Percentiles rank a stretch among this genome's conserved stretches.
These are phyloP conservation scores for Discoglossus pictus DNA, from an alignment of 2,797 vertebrate genomes.

Conservation along the genomic window DNA sequence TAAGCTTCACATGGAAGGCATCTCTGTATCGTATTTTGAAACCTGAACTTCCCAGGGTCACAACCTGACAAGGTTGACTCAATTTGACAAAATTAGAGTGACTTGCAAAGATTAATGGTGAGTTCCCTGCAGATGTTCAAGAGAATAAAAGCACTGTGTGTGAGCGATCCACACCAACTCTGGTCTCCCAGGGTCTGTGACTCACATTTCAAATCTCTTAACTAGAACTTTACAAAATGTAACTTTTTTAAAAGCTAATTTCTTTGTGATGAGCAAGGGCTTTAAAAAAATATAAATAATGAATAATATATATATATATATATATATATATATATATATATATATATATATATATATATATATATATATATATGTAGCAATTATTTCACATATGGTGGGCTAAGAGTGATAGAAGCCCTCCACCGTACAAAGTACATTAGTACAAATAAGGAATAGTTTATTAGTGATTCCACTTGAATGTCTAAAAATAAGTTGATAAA, in stretches of 20 bases:
- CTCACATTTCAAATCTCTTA: not conserved
- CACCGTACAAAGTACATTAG: no score
- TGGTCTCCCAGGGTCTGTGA: not conserved
- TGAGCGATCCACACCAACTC: not conserved
- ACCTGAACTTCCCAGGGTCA: slow-evolving; percentile 2
- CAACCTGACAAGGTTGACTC: slow-evolving; percentile 11
- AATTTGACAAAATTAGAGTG: slow-evolving; percentile 15
- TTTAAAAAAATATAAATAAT: no score
- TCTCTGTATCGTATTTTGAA: slow-evolving; percentile 1
- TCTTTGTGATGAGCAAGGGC: not conserved
- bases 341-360: no score
- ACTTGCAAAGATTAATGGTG: slow-evolving; percentile 4
- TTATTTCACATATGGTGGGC: no score
- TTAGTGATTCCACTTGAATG: no score
- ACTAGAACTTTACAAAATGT: not conserved
- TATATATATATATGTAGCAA: no score
- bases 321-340: no score
- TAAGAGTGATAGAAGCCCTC: no score
- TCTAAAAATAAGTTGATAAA: no score
- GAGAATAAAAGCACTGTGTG: not conserved
- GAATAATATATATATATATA: no score
- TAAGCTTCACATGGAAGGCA: slow-evolving; percentile 1
- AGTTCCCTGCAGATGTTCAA: slow-evolving; percentile 13
- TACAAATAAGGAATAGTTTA: no score
- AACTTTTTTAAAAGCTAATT: not conserved